Evolutionary conservation across 2,113 vertebrate genomes (phyloP), one percentile per base, ranked within the genome.

Genomic region (Opisthocomus hoazin): DNA sequence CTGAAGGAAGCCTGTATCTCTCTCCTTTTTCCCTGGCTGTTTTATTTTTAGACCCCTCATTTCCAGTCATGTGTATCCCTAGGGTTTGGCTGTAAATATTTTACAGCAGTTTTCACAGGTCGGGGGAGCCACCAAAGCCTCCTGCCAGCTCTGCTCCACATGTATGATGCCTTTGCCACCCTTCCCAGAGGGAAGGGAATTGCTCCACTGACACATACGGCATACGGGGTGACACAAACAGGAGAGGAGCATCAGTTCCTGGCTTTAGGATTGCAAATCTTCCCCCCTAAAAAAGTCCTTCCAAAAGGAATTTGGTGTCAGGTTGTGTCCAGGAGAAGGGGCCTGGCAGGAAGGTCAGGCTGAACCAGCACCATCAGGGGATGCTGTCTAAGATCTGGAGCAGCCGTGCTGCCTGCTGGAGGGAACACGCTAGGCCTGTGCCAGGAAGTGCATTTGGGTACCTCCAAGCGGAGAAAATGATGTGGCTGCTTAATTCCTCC

Each of bases 31-130:
- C 73, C 74, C 41, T 57, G 27, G 16, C 61, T 82, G 61, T 34
- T 87, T 92, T 96, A 96, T 93, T 96, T 96, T 96, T 93, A 96
- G 95, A 64, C 27, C 32, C 30, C 76, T 95, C 73, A 53, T 95
- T 90, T 89, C 73, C 84, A 93, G 53, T 74, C 37, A 3, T 26
- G 84, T 68, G 76, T 50, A 63, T 30, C 92, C 74, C 74, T 81
- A 70, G 61, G 43, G 37, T 50, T 93, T 61, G 88, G 53, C 69
- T 0, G 10, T 93, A 89, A 96, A 94, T 94, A 96, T 89, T 93
- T 90, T 16, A 90, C 51, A 87, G 51, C 24, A 26, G 26, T 93
- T 96, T 95, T 92, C 90, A 87, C 56, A 92, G 92, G 88, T 87
- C 6, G 54, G 66, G 60, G 77, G 56, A 95, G 81, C 43, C 69